Evolutionary conservation across 2,113 vertebrate species (phyloP).

Genomic region (Recurvirostra avosetta): DNA sequence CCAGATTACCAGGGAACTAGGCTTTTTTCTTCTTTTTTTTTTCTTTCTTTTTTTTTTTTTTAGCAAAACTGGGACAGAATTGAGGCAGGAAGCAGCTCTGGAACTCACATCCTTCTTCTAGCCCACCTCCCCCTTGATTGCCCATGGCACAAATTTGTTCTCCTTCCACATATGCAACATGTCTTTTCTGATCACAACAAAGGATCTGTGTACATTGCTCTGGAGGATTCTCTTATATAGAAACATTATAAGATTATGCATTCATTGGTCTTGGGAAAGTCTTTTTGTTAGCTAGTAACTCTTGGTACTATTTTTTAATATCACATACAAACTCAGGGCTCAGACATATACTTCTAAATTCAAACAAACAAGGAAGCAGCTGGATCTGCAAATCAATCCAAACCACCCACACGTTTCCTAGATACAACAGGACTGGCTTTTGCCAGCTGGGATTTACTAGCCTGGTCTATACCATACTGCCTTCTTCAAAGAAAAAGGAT

Average conservation of each 20-base stretch:
- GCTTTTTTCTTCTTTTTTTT: background rate
- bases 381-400: background rate
- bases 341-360: background rate
- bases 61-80: background rate
- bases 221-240: background rate
- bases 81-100: background rate
- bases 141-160: background rate
- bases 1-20: background rate
- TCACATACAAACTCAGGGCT: background rate
- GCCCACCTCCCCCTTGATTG: background rate
- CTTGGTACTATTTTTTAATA: background rate
- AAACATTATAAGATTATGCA: background rate
- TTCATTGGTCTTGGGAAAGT: background rate
- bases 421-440: background rate
- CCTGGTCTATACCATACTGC: background rate
- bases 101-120: background rate
- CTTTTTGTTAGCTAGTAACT: background rate
- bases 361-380: conserved; percentile 1
- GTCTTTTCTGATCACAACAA: background rate
- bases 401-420: background rate
- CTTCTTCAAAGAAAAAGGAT: background rate
- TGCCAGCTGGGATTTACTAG: background rate
- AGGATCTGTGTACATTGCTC: background rate
- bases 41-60: background rate
- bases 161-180: background rate